Conservation (phyloP, 2,113 vertebrate species). For the Malurus elegans region DNA sequence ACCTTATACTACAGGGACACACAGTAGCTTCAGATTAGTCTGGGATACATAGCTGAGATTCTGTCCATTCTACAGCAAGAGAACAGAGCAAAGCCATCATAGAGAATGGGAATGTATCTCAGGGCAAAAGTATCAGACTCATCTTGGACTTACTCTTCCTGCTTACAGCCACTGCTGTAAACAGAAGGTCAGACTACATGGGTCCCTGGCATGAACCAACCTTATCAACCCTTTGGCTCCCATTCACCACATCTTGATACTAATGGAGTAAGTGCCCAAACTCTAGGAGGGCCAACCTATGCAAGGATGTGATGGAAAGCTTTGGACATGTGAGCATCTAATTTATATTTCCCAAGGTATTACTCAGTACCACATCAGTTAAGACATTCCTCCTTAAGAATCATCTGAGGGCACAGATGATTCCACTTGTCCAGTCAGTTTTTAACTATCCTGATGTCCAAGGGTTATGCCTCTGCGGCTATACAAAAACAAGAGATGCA, state of each 20-base stretch:
- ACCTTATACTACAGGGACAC: not conserved
- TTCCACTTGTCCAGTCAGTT: not conserved
- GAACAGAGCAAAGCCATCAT: too few species aligned
- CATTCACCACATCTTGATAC: not conserved
- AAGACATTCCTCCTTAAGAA: not conserved
- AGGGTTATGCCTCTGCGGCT: not conserved
- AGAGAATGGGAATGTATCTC: not conserved
- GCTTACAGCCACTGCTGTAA: not conserved
- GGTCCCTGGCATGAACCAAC: not conserved
- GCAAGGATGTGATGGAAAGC: not conserved
- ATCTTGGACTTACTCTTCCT: not conserved
- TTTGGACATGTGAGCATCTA: accelerated
- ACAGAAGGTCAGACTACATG: not conserved
- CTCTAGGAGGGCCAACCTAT: not conserved
- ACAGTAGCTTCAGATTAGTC: not conserved
- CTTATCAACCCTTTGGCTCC: not conserved
- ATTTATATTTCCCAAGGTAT: not conserved
- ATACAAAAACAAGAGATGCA: not conserved
- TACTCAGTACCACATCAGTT: not conserved
- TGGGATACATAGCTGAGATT: not conserved
- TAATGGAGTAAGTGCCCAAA: not conserved
- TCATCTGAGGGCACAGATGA: not conserved
- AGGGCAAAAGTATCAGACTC: not conserved
- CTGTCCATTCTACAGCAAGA: not conserved
- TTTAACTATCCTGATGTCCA: not conserved